Evolutionary conservation across 1,140 invertebrate genomes (phyloP).

Genomic region (Probaryconus sp.): DNA sequence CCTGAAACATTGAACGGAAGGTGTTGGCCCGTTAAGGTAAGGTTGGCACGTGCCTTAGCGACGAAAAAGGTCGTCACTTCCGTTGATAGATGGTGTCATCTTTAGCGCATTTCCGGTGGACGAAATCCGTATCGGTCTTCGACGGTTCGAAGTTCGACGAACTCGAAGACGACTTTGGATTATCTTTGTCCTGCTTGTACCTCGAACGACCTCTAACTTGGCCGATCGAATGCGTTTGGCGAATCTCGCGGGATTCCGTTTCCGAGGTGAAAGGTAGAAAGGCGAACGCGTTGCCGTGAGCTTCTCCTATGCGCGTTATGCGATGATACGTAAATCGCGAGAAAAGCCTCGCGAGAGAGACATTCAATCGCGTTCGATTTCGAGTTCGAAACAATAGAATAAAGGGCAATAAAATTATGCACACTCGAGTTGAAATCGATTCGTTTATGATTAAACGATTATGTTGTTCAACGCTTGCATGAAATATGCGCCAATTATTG

Average conservation of each 20-base stretch:
- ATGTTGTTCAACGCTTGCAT: background rate
- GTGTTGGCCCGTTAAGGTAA: no score
- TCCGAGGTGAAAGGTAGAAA: constrained; percentile 58
- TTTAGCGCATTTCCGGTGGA: no score
- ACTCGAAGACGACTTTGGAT: no score
- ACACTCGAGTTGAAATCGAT: constrained; percentile 8
- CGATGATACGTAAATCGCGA: constrained; percentile 31
- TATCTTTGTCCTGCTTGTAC: no score
- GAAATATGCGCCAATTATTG: constrained; percentile 10
- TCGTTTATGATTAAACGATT: constrained; percentile 11
- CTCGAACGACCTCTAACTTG: constrained; percentile 53
- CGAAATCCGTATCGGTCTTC: no score
- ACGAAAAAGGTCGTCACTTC: no score
- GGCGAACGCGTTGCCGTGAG: constrained; percentile 18
- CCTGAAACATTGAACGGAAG: no score
- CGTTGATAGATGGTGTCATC: no score
- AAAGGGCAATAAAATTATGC: constrained; percentile 36
- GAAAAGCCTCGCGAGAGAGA: background rate
- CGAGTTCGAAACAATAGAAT: constrained; percentile 38
- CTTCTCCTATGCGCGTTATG: constrained; percentile 30
- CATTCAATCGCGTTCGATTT: constrained; percentile 41
- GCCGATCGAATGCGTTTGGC: constrained; percentile 36
- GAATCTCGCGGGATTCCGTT: constrained; percentile 44
- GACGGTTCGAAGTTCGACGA: constrained; percentile 51
- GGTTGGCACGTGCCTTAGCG: no score